Percentiles rank a stretch among this genome's conserved stretches.
Evolutionary conservation across 2,888 invertebrate species (phyloP).

Genomic region (Pyrrhosoma nymphula): DNA sequence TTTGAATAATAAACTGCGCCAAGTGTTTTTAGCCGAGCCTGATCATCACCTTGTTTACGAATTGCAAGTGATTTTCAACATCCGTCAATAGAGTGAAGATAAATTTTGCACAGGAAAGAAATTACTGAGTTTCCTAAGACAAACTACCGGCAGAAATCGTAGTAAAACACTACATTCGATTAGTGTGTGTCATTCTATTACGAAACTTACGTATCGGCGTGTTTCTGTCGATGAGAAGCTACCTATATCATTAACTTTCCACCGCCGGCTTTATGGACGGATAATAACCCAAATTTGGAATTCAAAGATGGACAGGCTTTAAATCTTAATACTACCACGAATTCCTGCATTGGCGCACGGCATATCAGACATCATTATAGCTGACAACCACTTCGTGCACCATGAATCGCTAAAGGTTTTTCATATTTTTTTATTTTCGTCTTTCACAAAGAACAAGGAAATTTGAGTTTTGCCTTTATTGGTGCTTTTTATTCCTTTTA

Average conservation of each 20-base stretch:
- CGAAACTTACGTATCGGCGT: background rate
- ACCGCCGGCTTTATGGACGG: background rate
- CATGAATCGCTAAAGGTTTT: background rate
- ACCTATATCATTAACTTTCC: background rate
- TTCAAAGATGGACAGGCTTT: background rate
- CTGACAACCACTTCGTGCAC: background rate
- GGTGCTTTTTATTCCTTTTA: no score
- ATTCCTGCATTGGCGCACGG: background rate
- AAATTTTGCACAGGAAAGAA: background rate
- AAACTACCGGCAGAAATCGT: background rate
- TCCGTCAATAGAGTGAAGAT: background rate
- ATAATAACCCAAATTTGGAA: background rate
- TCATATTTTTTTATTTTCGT: background rate
- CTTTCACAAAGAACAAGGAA: background rate
- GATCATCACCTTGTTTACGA: no score
- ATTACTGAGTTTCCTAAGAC: background rate
- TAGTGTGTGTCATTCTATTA: background rate
- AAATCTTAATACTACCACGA: background rate
- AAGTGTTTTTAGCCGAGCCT: no score
- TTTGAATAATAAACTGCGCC: no score
- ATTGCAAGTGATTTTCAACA: background rate
- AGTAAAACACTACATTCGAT: background rate
- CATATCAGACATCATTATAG: background rate
- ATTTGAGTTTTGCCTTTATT: background rate
- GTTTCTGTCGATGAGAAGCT: background rate